These are phyloP conservation scores for Mesorhabditis sp. DNA, from an alignment of 2,888 invertebrate species.

Conservation along the genomic window DNA sequence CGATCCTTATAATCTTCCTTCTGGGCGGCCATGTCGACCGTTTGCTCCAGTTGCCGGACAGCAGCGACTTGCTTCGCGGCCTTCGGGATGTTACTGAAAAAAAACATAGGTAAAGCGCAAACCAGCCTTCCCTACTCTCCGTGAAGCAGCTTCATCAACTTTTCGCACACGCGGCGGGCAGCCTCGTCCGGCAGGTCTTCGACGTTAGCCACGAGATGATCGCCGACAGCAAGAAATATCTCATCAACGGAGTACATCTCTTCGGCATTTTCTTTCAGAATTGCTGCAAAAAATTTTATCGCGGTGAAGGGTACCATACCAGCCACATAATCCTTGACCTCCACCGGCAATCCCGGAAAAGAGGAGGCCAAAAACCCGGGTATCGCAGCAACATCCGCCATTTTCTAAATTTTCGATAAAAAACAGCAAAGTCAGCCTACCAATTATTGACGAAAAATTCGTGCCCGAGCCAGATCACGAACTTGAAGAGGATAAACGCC, in stretches of 20 bases:
- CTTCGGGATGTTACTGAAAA: slow-evolving; percentile 32
- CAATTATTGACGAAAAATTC: slow-evolving; percentile 45
- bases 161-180: slow-evolving; percentile 38
- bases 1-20: slow-evolving; percentile 43
- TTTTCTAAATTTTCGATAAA: slow-evolving; percentile 13
- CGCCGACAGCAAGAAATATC: slow-evolving; percentile 52
- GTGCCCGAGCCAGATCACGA: slow-evolving; percentile 41
- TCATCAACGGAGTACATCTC: slow-evolving; percentile 49
- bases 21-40: slow-evolving; percentile 53
- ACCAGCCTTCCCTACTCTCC: slow-evolving; percentile 35
- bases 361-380: slow-evolving; percentile 39
- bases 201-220: slow-evolving; percentile 39
- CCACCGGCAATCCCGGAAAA: slow-evolving; percentile 44
- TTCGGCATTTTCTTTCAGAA: slow-evolving; percentile 48
- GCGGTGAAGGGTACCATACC: slow-evolving; percentile 12
- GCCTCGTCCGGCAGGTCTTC: slow-evolving; percentile 31
- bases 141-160: slow-evolving; percentile 45
- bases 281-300: slow-evolving; percentile 21
- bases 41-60: slow-evolving; percentile 49
- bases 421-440: not conserved
- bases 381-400: slow-evolving; percentile 38
- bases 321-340: slow-evolving; percentile 44
- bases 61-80: slow-evolving; percentile 28
- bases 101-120: not conserved
- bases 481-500: slow-evolving; percentile 34